Evolutionary conservation across 92 coral and sea anemone species (phyloP).

Genomic region (Umimayanthus chanpuru): DNA sequence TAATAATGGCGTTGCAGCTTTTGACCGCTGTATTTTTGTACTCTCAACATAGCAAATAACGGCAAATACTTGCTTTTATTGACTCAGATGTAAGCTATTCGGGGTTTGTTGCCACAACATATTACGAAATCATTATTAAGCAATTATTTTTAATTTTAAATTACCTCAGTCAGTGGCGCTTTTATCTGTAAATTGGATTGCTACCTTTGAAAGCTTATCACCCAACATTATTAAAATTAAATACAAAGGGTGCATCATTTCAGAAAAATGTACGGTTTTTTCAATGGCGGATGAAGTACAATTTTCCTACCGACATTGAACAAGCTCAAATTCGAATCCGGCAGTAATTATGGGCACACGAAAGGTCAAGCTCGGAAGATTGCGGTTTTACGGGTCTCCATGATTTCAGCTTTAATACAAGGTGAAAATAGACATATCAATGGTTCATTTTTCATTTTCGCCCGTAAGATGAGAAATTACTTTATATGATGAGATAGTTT

Average conservation of each 20-base stretch:
- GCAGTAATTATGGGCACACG: neutral
- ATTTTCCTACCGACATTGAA: neutral
- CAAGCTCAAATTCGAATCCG: neutral
- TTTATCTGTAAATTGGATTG: neutral
- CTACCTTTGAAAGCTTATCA: neutral
- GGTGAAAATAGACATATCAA: slow-evolving; percentile 1
- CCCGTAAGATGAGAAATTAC: slow-evolving; percentile 3
- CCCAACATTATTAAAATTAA: neutral
- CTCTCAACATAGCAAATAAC: too few relatives aligned
- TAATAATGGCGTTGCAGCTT: too few relatives aligned
- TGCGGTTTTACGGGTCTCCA: neutral
- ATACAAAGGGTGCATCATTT: neutral
- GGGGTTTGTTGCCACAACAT: neutral
- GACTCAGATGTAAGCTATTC: too few relatives aligned
- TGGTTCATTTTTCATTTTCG: slow-evolving; percentile 32
- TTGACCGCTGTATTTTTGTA: too few relatives aligned
- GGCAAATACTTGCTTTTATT: too few relatives aligned
- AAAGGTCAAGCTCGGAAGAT: neutral
- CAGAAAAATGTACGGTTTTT: neutral
- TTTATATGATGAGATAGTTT: slow-evolving; percentile 1
- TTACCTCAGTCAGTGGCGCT: neutral
- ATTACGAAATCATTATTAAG: too few relatives aligned
- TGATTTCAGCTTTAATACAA: neutral
- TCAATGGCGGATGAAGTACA: neutral
- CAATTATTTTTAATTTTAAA: too few relatives aligned